Conservation (phyloP, 2,797 vertebrate genomes). For the Malurus leucopterus region DNA sequence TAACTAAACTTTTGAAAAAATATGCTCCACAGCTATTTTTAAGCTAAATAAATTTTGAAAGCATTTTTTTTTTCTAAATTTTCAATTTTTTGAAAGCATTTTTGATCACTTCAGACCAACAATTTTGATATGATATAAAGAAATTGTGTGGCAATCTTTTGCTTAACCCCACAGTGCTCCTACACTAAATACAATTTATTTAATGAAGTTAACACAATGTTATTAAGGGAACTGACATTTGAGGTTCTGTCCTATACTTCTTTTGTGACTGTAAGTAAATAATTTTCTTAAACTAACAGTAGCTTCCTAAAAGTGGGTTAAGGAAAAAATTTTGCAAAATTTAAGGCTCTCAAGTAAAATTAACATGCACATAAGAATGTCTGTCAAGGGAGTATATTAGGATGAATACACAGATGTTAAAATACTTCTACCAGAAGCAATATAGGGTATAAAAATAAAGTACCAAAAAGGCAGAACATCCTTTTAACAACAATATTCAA, state of each 20-base stretch:
- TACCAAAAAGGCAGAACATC: not conserved
- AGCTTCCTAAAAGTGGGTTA: not conserved
- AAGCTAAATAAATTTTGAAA: not conserved
- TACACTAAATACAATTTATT: not conserved
- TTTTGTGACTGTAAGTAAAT: not conserved
- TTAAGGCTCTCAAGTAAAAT: not conserved
- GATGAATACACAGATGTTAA: not conserved
- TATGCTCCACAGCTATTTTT: not conserved
- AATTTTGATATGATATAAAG: not conserved
- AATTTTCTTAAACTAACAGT: not conserved
- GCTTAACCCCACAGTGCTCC: not conserved
- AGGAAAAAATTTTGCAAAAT: not conserved
- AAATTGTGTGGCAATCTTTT: not conserved
- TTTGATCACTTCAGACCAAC: not conserved
- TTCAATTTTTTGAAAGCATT: not conserved
- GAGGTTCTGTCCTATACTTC: not conserved
- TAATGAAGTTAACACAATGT: not conserved
- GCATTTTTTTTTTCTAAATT: not conserved
- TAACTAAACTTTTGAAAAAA: not conserved
- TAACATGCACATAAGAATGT: not conserved
- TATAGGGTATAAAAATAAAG: not conserved
- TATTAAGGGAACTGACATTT: not conserved
- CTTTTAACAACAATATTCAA: not conserved
- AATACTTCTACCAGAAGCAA: not conserved
- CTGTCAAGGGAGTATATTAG: not conserved